Conservation (phyloP, 2,888 invertebrate species). For the Pinctada fucata region DNA sequence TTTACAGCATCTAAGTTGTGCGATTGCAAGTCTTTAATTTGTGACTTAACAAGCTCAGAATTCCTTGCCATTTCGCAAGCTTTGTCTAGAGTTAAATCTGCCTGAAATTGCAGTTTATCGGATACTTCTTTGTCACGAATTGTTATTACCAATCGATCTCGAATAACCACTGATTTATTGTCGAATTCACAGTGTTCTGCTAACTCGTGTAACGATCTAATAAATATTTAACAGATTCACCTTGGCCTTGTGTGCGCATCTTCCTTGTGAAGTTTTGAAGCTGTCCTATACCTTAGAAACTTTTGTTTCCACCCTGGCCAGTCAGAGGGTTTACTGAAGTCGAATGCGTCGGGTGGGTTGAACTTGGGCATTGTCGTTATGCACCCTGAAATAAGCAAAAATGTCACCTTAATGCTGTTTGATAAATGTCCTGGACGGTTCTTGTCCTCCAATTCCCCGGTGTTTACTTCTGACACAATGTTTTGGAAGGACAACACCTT, state of each 20-base stretch:
- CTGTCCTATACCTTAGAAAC: conserved; percentile 11
- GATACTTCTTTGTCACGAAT: conserved; percentile 26
- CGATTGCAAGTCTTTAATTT: conserved; percentile 11
- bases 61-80: conserved; percentile 30
- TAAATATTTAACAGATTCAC: conserved; percentile 30
- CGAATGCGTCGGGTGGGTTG: conserved; percentile 6
- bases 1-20: not conserved
- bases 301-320: conserved; percentile 8
- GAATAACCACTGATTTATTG: conserved; percentile 21
- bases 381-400: not conserved
- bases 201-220: conserved; percentile 32
- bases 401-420: not conserved
- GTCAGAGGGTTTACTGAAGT: conserved; percentile 2
- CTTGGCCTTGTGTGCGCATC: conserved; percentile 14
- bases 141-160: conserved; percentile 32
- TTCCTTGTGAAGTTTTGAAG: conserved; percentile 26
- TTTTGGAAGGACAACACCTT: too few species aligned
- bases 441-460: conserved; percentile 31
- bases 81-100: conserved; percentile 22
- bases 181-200: conserved; percentile 38
- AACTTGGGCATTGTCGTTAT: not conserved
- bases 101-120: conserved; percentile 29
- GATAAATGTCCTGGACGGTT: not conserved
- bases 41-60: conserved; percentile 28
- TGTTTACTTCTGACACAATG: conserved; percentile 15